Base-by-base conservation (phyloP, 2,113 vertebrate species). In the Sciurus niger region DNA sequence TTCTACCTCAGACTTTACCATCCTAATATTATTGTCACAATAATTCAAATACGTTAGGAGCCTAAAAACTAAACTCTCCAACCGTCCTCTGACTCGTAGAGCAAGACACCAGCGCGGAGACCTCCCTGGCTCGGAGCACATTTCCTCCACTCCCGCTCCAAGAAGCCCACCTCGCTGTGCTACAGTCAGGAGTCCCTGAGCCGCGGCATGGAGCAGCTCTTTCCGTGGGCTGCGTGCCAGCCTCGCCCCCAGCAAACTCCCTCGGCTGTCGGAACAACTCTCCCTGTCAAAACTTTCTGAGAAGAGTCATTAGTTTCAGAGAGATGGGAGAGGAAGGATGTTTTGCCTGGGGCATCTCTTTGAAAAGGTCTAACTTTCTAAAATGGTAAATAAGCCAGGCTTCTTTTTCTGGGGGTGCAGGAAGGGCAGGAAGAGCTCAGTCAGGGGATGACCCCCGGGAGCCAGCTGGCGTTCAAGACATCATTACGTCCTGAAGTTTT, bases 341-440 rank as follows among this genome's bases (percentile, higher is more conserved):
- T 96, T 96, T 98, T 88, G 97, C 98, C 98, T 67, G 87, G 84
- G 96, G 96, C 97, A 92, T 83, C 93, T 97, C 97, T 98, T 98
- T 98, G 95, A 96, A 98, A 97, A 97, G 86, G 96, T 96, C 97
- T 97, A 80, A 96, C 96, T 97, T 97, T 97, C 96, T 90, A 93
- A 98, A 96, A 93, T 96, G 93, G 97, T 96, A 96, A 98, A 96
- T 97, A 98, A 96, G 97, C 96, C 96, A 95, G 97, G 88, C 77
- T 97, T 95, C 86, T 63, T 92, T 96, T 97, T 91, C 85, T 46
- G 80, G 89, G 88, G 84, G 46, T 74, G 13, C 22, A 46, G 0
- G 0, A 34, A 95, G 84, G 92, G 80, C 97, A 93, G 87, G n/a
- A 67, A 84, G 80, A 46, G 68, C 90, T 87, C 93, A 2, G 40